These are phyloP conservation scores for Adelosebastes latens DNA, from an alignment of 2,797 vertebrate genomes.

Conservation along the genomic window DNA sequence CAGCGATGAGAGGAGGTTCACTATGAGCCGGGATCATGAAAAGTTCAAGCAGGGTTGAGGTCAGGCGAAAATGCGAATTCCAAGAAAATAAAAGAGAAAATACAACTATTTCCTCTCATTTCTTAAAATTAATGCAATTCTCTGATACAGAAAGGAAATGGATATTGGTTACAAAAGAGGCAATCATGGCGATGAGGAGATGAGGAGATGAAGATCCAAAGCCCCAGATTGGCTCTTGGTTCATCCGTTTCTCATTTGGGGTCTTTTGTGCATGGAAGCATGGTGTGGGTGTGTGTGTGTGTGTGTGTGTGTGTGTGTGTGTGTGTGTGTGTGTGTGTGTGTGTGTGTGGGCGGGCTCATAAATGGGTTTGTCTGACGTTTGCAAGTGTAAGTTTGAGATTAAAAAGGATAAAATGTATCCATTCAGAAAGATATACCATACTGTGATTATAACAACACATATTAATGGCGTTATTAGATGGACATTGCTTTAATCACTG, in stretches of 20 bases:
- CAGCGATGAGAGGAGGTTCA: background rate
- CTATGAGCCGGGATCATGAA: background rate
- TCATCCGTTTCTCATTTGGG: constrained; percentile 43
- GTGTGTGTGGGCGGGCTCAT: background rate
- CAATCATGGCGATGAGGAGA: constrained; percentile 62
- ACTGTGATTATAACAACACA: background rate
- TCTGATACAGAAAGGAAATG: constrained; percentile 32
- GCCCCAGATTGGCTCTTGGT: constrained; percentile 26
- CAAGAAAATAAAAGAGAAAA: constrained; percentile 40
- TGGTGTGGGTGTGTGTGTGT: background rate
- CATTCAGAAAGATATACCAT: background rate
- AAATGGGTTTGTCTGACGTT: background rate
- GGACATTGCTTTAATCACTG: background rate
- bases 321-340: background rate
- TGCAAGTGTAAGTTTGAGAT: background rate
- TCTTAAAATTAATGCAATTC: constrained; percentile 51
- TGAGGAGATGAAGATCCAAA: constrained; percentile 16
- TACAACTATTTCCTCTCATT: constrained; percentile 41
- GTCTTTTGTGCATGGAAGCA: constrained; percentile 34
- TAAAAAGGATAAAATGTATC: background rate
- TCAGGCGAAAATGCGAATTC: constrained; percentile 36
- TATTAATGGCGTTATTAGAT: background rate
- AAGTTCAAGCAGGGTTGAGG: background rate
- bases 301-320: background rate
- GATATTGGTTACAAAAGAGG: constrained; percentile 50